Evolutionary conservation across 2,888 invertebrate genomes (phyloP), one percentile per base, ranked within the genome.

Genomic region (Ptycholaimellus sp.): DNA sequence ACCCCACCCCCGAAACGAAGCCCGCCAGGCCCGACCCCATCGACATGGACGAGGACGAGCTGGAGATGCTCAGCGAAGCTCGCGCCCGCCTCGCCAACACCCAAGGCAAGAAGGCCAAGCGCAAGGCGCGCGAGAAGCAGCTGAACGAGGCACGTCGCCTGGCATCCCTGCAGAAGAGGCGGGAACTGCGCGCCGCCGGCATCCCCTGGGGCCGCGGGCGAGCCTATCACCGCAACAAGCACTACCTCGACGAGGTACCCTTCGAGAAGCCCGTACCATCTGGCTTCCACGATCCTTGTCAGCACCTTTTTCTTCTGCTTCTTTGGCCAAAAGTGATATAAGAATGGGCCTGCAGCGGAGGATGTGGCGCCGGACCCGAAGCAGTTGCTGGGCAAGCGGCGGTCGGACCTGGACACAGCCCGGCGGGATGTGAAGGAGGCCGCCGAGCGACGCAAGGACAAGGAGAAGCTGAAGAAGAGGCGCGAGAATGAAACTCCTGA

Each of bases 41-140:
- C 53, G 96, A 96, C 57, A 96, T 96, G 96, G 96, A 96, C 63
- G 93, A 96, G 71, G 93, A 96, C 70, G 83, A 96, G 62, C 62
- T 99, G 60, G 96, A 99, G 64, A 99, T 99, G 96, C 63, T 99
- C 44, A 90, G 90, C 0, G 96, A 99, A 64, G 96, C 96, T 1
- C 71, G 96, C 52, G 96, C 96, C 2, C 74, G 96, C 56, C 68
- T 99, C 35, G 96, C 96, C 1, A 99, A 99, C 59, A 99, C 96
- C 0, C 90, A 96, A 56, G 87, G 96, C 32, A 69, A 69, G 49
- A 69, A 70, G 48, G 69, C 69, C 2, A 69, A 69, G 47, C 52
- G 69, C 22, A 68, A 68, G 52, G 96, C 96, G 0, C 70, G 96
- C 30, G 96, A 99, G 59, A 90, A 93, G 60, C 96, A 99, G 59